Evolutionary conservation across 1,140 invertebrate genomes (phyloP), one percentile per base, ranked within the genome.

Genomic region (Sinella curviseta): DNA sequence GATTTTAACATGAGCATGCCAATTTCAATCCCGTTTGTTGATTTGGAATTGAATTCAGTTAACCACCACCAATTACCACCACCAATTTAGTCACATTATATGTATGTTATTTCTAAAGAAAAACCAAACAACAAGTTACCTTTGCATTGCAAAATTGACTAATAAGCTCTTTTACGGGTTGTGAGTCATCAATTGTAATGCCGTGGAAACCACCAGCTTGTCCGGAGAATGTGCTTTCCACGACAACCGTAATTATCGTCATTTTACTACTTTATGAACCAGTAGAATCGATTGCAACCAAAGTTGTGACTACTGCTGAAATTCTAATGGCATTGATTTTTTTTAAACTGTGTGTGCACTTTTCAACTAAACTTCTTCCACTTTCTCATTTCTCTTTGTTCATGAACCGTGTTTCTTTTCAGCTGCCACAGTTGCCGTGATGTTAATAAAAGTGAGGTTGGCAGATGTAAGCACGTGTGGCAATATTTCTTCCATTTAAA

Each of bases 91-190:
- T 48, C 20, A 8, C 39, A 48, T 20, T 48, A 48, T 48, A n/a
- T n/a, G n/a, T 20, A 48, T 48, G 20, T 12, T 48, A 48, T 48
- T 48, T 48, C 20, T 48, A 48, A 48, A 48, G n/a, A n/a, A n/a
- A n/a, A n/a, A n/a, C n/a, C 39, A 48, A 12, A 48, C 39, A 48
- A 8, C 20, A 48, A 48, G 39, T 48, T 48, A 48, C 82, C 73
- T 83, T 83, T 0, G 74, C n/a, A n/a, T 67, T 57, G 76, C 82
- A 83, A 70, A 77, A 83, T 26, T 74, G 57, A 30, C 76, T 60
- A 20, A 82, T 78, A 54, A 83, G 77, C 17, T 74, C 77, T 36
- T 65, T 20, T 4, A 82, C 77, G 26, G 65, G 33, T 60, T 77
- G 57, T 14, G 16, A 57, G 60, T 81, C 81, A 30, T 81, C 80